phyloP scores from a whole-genome alignment of 64 coral and sea anemone species.

The Catalaphyllia jardinei region DNA sequence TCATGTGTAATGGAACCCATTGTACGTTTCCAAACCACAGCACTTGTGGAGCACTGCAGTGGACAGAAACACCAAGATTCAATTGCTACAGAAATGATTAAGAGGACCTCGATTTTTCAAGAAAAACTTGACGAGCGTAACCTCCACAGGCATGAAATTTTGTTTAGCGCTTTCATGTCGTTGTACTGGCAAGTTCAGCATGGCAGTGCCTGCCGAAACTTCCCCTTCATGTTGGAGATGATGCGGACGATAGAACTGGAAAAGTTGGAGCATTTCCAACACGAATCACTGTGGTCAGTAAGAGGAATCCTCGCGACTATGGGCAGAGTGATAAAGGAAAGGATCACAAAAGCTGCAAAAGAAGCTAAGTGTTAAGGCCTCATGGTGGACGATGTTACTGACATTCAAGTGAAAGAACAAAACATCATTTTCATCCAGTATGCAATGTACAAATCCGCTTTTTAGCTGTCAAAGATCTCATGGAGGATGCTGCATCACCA shows the following conservation, averaged over 20 bases:
- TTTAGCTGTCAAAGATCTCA: constrained; percentile 4
- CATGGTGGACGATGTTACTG: constrained; percentile 18
- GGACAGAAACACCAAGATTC: constrained; percentile 25
- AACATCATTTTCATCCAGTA: constrained; percentile 19
- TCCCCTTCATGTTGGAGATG: neutral
- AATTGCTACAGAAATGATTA: constrained; percentile 12
- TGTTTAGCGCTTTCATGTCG: neutral
- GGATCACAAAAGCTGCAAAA: constrained; percentile 9
- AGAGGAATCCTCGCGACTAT: constrained; percentile 17
- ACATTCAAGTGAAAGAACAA: constrained; percentile 35
- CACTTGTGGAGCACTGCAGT: constrained; percentile 15
- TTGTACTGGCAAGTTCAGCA: neutral
- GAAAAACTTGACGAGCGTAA: constrained; percentile 17
- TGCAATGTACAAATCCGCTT: constrained; percentile 18
- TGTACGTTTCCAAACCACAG: constrained; percentile 11
- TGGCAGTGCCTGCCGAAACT: neutral
- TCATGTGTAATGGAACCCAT: constrained; percentile 31
- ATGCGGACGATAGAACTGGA: neutral
- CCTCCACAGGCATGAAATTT: neutral
- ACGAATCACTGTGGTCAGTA: constrained; percentile 3
- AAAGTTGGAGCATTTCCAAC: constrained; percentile 23
- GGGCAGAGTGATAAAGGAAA: constrained; percentile 1
- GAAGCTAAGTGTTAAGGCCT: constrained; percentile 22
- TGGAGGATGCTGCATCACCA: constrained; percentile 13
- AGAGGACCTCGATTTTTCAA: constrained; percentile 40